Conservation (phyloP, 2,797 vertebrate species). For the Takifugu rubripes region DNA sequence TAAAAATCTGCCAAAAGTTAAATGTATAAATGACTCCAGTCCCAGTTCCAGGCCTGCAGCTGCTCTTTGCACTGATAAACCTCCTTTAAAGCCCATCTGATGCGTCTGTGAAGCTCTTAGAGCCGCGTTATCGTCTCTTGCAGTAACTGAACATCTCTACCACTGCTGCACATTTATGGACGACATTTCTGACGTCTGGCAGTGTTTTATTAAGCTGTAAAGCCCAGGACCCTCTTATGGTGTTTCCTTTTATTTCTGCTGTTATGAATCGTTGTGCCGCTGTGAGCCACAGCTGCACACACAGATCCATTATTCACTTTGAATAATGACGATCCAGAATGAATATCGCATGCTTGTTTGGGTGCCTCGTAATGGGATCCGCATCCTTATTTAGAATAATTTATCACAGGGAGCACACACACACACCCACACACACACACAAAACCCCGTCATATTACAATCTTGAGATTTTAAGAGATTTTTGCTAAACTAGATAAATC, state of each 20-base stretch:
- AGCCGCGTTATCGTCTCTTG: neutral
- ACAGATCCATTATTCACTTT: slow-evolving; percentile 35
- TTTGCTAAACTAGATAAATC: too few relatives aligned
- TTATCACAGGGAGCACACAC: slow-evolving; percentile 29
- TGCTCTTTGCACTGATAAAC: too few relatives aligned
- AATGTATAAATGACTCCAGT: too few relatives aligned
- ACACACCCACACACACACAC: slow-evolving; percentile 1
- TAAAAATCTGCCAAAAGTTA: too few relatives aligned
- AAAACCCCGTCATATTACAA: slow-evolving; percentile 3
- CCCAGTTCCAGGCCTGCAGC: too few relatives aligned
- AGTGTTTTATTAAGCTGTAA: slow-evolving; percentile 18
- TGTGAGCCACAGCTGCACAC: slow-evolving; percentile 33
- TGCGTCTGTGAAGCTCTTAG: too few relatives aligned
- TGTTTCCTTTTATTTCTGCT: slow-evolving; percentile 27
- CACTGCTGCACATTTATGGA: slow-evolving; percentile 2
- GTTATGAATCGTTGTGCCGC: slow-evolving; percentile 41
- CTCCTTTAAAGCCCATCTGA: too few relatives aligned
- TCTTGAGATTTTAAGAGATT: too few relatives aligned
- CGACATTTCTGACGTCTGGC: slow-evolving; percentile 9
- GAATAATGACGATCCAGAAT: slow-evolving; percentile 44
- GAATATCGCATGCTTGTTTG: slow-evolving; percentile 32
- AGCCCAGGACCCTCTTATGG: slow-evolving; percentile 17
- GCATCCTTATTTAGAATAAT: slow-evolving; percentile 48
- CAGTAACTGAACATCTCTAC: neutral
- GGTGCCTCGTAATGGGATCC: slow-evolving; percentile 29